These are phyloP conservation scores for Burhinus oedicnemus DNA, from an alignment of 2,113 vertebrate genomes.

Conservation along the genomic window DNA sequence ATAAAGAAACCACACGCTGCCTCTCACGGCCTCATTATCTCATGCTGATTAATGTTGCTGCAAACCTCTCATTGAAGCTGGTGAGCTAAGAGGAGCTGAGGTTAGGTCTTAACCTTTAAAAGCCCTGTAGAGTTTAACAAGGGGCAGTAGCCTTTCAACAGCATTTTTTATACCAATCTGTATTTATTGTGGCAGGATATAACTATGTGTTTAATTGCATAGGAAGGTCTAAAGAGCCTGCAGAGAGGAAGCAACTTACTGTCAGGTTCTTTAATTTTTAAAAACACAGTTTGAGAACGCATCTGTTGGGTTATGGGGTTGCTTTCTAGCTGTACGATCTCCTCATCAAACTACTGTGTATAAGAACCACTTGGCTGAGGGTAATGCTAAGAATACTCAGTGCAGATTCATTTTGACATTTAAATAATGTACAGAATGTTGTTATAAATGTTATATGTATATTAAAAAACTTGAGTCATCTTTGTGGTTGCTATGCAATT, in stretches of 20 bases:
- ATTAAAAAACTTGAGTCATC: background rate
- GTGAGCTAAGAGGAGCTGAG: background rate
- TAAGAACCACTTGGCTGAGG: background rate
- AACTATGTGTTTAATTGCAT: background rate
- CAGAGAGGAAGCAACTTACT: background rate
- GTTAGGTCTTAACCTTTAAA: conserved; percentile 21
- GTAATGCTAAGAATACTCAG: background rate
- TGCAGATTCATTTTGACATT: background rate
- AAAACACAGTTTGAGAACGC: background rate
- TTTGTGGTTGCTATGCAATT: background rate
- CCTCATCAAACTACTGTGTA: background rate
- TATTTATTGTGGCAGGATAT: background rate
- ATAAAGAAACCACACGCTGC: background rate
- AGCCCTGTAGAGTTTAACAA: background rate
- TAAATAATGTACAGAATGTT: background rate
- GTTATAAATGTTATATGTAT: background rate
- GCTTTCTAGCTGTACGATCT: background rate
- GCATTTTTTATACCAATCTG: background rate
- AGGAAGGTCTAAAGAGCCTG: background rate
- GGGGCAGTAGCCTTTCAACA: background rate
- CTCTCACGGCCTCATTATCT: conserved; percentile 48
- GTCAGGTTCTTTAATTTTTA: background rate
- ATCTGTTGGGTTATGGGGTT: background rate
- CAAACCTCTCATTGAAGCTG: background rate
- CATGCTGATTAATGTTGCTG: conserved; percentile 45